These are phyloP conservation scores for Entomobrya proxima DNA, from an alignment of 2,888 invertebrate genomes.

Conservation along the genomic window DNA sequence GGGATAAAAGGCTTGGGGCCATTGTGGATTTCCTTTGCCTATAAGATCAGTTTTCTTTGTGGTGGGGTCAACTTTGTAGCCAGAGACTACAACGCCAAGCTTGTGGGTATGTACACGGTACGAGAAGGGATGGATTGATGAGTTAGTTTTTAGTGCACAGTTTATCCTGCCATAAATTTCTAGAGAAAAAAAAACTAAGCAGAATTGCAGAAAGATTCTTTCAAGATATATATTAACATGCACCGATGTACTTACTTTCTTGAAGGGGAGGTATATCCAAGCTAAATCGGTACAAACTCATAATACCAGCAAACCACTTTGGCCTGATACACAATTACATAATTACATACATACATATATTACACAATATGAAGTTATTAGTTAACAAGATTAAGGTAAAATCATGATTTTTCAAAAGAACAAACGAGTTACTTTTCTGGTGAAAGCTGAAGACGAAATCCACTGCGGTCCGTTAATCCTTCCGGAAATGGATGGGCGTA, in stretches of 20 bases:
- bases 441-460: slow-evolving; percentile 69
- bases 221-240: not conserved
- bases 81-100: slow-evolving; percentile 78
- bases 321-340: slow-evolving; percentile 69
- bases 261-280: slow-evolving; percentile 71
- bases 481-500: slow-evolving; percentile 78
- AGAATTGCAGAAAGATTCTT: slow-evolving; percentile 61
- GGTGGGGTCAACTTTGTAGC: slow-evolving; percentile 76
- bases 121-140: slow-evolving; percentile 79
- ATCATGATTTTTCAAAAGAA: not conserved
- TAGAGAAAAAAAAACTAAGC: slow-evolving; percentile 74
- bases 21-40: slow-evolving; percentile 81
- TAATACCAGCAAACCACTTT: slow-evolving; percentile 74
- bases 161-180: slow-evolving; percentile 79
- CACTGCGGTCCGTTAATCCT: slow-evolving; percentile 71
- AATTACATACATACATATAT: not conserved
- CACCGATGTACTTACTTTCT: slow-evolving; percentile 74
- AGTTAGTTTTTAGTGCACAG: slow-evolving; percentile 77
- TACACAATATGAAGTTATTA: not conserved
- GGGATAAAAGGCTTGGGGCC: slow-evolving; percentile 82
- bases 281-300: slow-evolving; percentile 70
- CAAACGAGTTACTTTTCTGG: slow-evolving; percentile 70
- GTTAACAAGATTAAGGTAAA: not conserved
- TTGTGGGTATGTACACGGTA: slow-evolving; percentile 81
- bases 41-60: slow-evolving; percentile 76